phyloP scores from a whole-genome alignment of 92 coral and sea anemone species.

The Bergia puertoricense region DNA sequence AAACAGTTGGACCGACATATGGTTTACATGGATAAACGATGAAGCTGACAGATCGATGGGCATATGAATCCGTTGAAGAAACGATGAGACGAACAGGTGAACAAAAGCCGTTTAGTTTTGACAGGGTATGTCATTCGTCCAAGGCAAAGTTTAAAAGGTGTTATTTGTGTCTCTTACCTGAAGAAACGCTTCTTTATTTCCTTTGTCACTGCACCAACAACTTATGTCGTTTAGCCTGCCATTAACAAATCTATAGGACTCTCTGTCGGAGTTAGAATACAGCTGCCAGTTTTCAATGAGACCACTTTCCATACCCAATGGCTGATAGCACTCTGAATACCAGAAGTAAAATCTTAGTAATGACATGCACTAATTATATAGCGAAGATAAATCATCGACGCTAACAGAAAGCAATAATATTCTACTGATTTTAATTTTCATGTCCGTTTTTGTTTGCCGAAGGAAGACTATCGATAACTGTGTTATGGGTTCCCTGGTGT shows the following conservation, averaged over 20 bases:
- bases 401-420: too few species aligned
- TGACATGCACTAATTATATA: neutral
- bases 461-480: too few species aligned
- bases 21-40: too few species aligned
- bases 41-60: too few species aligned
- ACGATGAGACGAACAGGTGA: neutral
- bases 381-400: neutral
- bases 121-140: neutral
- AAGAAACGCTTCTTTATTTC: neutral
- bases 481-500: too few species aligned
- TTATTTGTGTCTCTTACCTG: neutral
- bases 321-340: conserved; percentile 9
- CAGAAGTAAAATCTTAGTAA: neutral
- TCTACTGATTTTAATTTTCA: too few species aligned
- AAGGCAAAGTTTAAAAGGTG: neutral
- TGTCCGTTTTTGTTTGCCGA: too few species aligned
- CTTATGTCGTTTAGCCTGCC: neutral
- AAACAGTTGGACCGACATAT: too few species aligned
- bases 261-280: neutral
- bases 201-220: neutral
- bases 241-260: too few species aligned
- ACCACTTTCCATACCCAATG: conserved; percentile 4
- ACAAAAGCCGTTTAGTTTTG: neutral
- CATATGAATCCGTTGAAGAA: too few species aligned
- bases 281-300: neutral